Evolutionary conservation across 2,797 vertebrate genomes (phyloP), one percentile per base, ranked within the genome.

Genomic region (Anniella stebbinsi): DNA sequence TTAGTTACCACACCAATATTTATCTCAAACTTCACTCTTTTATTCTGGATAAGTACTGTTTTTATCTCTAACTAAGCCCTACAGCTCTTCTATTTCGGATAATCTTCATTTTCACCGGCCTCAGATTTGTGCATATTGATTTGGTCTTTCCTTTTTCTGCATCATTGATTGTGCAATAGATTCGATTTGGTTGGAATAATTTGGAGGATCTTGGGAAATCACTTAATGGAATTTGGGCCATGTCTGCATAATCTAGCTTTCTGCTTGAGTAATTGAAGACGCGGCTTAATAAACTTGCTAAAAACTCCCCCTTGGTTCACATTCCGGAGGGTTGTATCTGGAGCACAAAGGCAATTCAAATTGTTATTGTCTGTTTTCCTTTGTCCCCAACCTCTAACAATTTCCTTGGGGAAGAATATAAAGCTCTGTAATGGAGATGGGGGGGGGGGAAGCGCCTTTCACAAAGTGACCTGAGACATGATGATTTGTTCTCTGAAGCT

Each of bases 281-380:
- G 93, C 60, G 48, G 91, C 95, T 96, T 96, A 96, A 96, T 96
- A 96, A 96, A 95, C 93, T 94, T 95, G 93, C 92, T 95, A 94
- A 95, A 96, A 94, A 93, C 93, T 96, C 95, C 94, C 95, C 90
- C 91, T 95, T 94, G 95, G 92, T 95, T 92, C 91, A 88, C 0
- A 0, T 95, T 95, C 93, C 91, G 51, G 89, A 60, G 91, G 90
- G 36, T 89, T 95, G 80, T 93, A 88, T 92, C 66, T 92, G 91
- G 36, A 94, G 94, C 93, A 63, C 87, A 87, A 85, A 91, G 91
- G 75, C 88, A 94, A 94, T 96, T 87, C 77, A 90, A 89, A 88
- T 95, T 94, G 91, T 94, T 95, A 94, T 96, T 93, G 89, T 95
- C 93, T 96, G 88, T 91, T 78, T 86, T 8, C 48, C 92, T 36